These are phyloP conservation scores for Sterna hirundo DNA, from an alignment of 2,113 vertebrate species.

Conservation along the genomic window DNA sequence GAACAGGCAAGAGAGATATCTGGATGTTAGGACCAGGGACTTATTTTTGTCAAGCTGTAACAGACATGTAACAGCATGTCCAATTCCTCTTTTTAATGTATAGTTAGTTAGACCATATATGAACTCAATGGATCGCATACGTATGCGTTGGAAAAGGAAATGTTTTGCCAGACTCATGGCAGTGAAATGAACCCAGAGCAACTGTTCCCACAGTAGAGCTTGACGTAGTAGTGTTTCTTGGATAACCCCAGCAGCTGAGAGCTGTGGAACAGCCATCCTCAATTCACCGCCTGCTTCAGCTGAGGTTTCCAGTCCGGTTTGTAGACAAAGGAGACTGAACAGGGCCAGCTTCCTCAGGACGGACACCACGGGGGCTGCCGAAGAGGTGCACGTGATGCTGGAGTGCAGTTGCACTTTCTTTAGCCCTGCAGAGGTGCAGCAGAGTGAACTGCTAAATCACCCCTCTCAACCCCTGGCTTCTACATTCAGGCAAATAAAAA, in stretches of 20 bases:
- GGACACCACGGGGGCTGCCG: no score
- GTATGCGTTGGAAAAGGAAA: not conserved
- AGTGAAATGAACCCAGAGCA: not conserved
- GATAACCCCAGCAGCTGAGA: not conserved
- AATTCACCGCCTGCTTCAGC: not conserved
- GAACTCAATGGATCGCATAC: not conserved
- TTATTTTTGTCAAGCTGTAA: not conserved
- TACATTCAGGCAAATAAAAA: not conserved
- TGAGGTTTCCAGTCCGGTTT: not conserved
- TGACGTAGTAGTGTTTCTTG: not conserved
- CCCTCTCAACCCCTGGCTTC: not conserved
- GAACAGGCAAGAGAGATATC: not conserved
- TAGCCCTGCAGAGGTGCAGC: not conserved
- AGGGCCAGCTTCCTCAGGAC: not conserved
- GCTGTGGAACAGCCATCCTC: not conserved
- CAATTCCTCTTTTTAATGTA: not conserved
- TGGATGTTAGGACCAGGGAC: not conserved
- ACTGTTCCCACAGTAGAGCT: not conserved
- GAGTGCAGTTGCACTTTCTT: not conserved
- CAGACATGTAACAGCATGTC: not conserved
- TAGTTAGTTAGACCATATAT: not conserved
- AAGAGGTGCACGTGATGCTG: not conserved
- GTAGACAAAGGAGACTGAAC: not conserved
- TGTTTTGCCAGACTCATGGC: not conserved
- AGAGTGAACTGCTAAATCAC: not conserved